These are phyloP conservation scores for Semnornis frantzii DNA, from an alignment of 2,113 vertebrate species.

Conservation along the genomic window DNA sequence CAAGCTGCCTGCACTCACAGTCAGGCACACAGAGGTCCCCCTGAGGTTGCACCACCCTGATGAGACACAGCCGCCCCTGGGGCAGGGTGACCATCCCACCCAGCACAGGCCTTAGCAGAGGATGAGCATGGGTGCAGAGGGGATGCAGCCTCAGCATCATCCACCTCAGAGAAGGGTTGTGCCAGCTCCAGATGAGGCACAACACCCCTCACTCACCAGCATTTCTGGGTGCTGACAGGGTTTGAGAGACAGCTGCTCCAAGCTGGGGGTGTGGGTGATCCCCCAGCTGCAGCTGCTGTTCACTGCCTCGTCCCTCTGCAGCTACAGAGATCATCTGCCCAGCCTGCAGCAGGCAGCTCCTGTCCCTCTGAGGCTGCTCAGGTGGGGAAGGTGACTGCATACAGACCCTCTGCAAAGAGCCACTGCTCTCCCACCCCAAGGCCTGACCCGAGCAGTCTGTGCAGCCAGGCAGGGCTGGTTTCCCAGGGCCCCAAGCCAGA, in stretches of 20 bases:
- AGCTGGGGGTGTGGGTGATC: fast-evolving
- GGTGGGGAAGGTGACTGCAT: not conserved
- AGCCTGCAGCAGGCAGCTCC: not conserved
- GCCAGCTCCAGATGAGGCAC: not conserved
- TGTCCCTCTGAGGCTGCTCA: not conserved
- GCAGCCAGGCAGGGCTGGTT: not conserved
- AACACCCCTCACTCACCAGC: not conserved
- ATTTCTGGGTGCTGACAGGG: not conserved
- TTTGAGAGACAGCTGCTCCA: not conserved
- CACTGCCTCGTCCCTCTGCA: not conserved
- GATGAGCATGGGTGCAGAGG: not conserved
- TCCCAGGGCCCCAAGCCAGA: not conserved
- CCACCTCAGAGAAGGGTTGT: not conserved
- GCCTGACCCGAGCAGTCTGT: not conserved
- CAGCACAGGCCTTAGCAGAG: fast-evolving
- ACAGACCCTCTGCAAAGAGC: not conserved
- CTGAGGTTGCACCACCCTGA: not conserved
- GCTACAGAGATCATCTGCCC: not conserved
- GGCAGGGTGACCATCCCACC: not conserved
- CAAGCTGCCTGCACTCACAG: not conserved
- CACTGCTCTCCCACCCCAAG: not conserved
- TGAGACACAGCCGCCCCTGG: not conserved
- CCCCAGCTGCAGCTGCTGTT: not conserved
- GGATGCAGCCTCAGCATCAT: not conserved
- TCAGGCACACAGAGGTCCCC: not conserved